A percentile compares a stretch with the other conserved stretches of the same genome.
Evolutionary conservation across 92 coral and sea anemone species (phyloP).

Genomic region (Blastomussa wellsi): DNA sequence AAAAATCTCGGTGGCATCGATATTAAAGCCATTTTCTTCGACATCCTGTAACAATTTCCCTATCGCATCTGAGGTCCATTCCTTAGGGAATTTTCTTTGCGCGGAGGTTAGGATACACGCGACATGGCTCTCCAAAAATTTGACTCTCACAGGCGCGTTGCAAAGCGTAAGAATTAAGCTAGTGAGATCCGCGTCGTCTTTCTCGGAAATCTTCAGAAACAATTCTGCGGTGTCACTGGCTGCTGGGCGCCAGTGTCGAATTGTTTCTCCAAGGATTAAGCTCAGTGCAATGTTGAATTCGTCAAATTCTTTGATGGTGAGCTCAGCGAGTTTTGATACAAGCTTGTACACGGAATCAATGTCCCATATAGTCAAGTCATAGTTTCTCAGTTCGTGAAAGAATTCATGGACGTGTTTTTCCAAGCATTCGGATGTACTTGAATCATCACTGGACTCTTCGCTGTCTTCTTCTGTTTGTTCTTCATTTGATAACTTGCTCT

Average conservation of each 20-base stretch:
- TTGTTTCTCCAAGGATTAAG: slow-evolving; percentile 66
- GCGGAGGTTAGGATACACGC: slow-evolving; percentile 69
- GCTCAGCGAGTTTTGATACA: slow-evolving; percentile 55
- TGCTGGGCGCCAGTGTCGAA: slow-evolving; percentile 71
- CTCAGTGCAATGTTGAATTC: slow-evolving; percentile 73
- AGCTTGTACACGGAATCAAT: slow-evolving; percentile 70
- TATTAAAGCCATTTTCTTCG: slow-evolving; percentile 84
- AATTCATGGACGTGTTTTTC: slow-evolving; percentile 57
- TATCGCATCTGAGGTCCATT: slow-evolving; percentile 77
- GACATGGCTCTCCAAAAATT: slow-evolving; percentile 69
- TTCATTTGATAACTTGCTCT: slow-evolving; percentile 15
- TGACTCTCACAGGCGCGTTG: slow-evolving; percentile 68
- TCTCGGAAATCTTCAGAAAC: slow-evolving; percentile 73
- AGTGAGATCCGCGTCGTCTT: slow-evolving; percentile 58
- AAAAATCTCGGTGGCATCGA: slow-evolving; percentile 88
- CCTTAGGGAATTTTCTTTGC: slow-evolving; percentile 63
- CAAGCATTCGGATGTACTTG: slow-evolving; percentile 12
- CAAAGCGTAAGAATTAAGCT: slow-evolving; percentile 79
- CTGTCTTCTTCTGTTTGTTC: slow-evolving; percentile 25
- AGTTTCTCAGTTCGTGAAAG: slow-evolving; percentile 41
- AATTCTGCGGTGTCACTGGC: slow-evolving; percentile 56
- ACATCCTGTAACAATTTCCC: slow-evolving; percentile 75
- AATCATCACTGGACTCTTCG: slow-evolving; percentile 39
- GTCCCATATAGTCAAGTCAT: slow-evolving; percentile 63
- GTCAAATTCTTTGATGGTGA: slow-evolving; percentile 73